Evolutionary conservation across 2,888 invertebrate species (phyloP).

Genomic region (Drosophila gaucha): DNA sequence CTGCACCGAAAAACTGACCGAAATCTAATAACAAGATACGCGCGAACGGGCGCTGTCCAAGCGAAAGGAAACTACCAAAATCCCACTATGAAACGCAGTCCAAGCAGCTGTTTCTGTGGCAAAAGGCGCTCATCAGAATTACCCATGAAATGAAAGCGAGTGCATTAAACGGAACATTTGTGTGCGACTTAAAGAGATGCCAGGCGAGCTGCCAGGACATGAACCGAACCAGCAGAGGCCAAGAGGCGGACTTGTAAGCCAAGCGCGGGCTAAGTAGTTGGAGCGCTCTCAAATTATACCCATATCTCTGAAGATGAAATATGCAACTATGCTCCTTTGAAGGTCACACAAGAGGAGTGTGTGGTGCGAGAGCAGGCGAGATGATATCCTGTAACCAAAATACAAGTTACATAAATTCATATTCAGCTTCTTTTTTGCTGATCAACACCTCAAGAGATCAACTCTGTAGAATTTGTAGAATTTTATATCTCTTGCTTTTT

Average conservation of each 20-base stretch:
- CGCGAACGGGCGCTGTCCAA: constrained; percentile 60
- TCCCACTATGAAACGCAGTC: background rate
- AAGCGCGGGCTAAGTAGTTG: constrained; percentile 6
- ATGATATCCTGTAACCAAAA: background rate
- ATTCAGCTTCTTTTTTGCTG: too few relatives aligned
- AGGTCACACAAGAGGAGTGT: background rate
- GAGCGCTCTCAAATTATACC: constrained; percentile 1
- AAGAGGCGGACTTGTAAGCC: background rate
- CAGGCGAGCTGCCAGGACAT: background rate
- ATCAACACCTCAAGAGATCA: too few relatives aligned
- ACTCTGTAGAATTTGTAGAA: too few relatives aligned
- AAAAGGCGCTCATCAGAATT: constrained; percentile 3
- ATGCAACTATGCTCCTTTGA: too few relatives aligned
- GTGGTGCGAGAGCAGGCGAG: too few relatives aligned
- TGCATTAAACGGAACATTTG: constrained; percentile 34
- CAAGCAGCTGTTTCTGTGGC: too few relatives aligned
- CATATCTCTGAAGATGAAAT: background rate
- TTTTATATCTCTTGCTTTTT: too few relatives aligned
- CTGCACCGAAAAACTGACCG: constrained; percentile 10
- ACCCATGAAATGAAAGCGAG: constrained; percentile 35
- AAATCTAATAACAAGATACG: constrained; percentile 63
- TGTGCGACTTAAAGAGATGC: background rate
- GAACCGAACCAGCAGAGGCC: background rate
- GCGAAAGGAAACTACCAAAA: constrained; percentile 50
- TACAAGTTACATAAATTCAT: background rate